Conservation (phyloP, 2,888 invertebrate genomes). For the Hirtodrosophila confusa region DNA sequence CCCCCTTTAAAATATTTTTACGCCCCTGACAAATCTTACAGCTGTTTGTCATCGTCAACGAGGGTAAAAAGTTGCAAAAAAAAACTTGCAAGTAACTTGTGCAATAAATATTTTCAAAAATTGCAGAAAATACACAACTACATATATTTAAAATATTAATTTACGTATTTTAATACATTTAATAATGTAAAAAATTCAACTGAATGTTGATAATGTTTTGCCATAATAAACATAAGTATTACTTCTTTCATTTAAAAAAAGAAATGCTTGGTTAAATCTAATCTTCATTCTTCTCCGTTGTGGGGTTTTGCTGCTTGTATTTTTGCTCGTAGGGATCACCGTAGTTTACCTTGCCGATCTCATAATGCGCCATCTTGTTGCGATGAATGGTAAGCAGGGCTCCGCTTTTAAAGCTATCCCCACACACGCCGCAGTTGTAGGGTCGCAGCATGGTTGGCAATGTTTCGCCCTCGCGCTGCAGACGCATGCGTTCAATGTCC, state of each 20-base stretch:
- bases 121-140: neutral
- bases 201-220: too few species aligned
- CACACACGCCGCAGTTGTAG: conserved; percentile 60
- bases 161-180: too few species aligned
- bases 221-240: too few species aligned
- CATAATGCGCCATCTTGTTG: conserved; percentile 62
- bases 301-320: conserved; percentile 28
- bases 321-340: conserved; percentile 56
- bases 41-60: conserved; percentile 13
- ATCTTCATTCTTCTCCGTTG: conserved; percentile 10
- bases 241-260: neutral
- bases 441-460: conserved; percentile 10
- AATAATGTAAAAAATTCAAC: too few species aligned
- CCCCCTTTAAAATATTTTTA: conserved; percentile 18
- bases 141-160: neutral
- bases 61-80: conserved; percentile 7
- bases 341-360: conserved; percentile 48
- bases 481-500: conserved; percentile 56
- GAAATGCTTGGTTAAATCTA: conserved; percentile 1
- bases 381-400: conserved; percentile 63
- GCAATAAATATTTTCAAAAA: neutral
- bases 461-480: conserved; percentile 26
- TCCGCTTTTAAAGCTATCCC: conserved; percentile 54
- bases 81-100: neutral
- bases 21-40: conserved; percentile 18